Evolutionary conservation across 1,140 invertebrate genomes (phyloP).

Genomic region (Ganaspis sp.): DNA sequence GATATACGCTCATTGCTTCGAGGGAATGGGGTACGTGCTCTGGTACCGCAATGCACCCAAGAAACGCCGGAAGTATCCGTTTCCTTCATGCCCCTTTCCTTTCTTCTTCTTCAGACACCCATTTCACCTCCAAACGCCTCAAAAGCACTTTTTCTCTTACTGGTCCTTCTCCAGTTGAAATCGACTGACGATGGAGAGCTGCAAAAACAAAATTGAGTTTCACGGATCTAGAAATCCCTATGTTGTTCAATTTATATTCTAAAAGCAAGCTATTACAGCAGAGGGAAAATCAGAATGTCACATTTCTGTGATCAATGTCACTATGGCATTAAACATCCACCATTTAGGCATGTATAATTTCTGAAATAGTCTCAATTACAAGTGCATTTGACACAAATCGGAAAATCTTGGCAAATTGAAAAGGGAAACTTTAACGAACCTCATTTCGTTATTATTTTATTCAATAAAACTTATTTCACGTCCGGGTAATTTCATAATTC

Average conservation of each 20-base stretch:
- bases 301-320: too few relatives aligned
- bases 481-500: too few relatives aligned
- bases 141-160: conserved; percentile 13
- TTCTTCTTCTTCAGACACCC: background rate
- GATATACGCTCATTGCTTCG: conserved; percentile 45
- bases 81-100: background rate
- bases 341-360: too few relatives aligned
- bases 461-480: too few relatives aligned
- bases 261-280: background rate
- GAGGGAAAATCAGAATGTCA: background rate
- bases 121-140: background rate
- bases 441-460: too few relatives aligned
- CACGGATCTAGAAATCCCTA: conserved; percentile 8
- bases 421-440: too few relatives aligned
- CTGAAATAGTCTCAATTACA: too few relatives aligned
- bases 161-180: background rate
- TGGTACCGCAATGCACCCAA: conserved; percentile 41
- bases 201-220: conserved; percentile 44
- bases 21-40: conserved; percentile 46
- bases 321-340: too few relatives aligned
- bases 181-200: conserved; percentile 2
- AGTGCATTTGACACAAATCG: too few relatives aligned
- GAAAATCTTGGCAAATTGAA: too few relatives aligned
- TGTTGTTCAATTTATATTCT: conserved; percentile 32
- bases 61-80: conserved; percentile 26